These are phyloP conservation scores for Megathymus violae DNA, from an alignment of 1,140 invertebrate genomes.

Conservation along the genomic window DNA sequence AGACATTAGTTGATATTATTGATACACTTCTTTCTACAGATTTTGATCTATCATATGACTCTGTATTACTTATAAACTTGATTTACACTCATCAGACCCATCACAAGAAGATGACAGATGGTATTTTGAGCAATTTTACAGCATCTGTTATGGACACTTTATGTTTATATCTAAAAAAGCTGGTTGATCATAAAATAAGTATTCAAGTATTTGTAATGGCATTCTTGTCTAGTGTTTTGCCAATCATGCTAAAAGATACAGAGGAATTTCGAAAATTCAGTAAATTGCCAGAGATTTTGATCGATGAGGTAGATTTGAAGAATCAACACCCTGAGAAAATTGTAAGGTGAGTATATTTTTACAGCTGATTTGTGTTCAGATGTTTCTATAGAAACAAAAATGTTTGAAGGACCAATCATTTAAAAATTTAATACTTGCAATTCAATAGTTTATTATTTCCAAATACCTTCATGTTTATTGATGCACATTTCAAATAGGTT, in stretches of 20 bases:
- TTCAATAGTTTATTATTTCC: too few relatives aligned
- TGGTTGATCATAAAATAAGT: constrained; percentile 80
- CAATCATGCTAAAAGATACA: constrained; percentile 60
- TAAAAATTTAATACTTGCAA: too few relatives aligned
- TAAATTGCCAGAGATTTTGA: constrained; percentile 79
- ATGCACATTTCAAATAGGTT: too few relatives aligned
- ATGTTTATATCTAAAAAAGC: constrained; percentile 77
- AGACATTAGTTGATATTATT: constrained; percentile 86
- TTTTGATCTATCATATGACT: constrained; percentile 83
- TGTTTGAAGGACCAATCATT: too few relatives aligned
- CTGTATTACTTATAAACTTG: constrained; percentile 84
- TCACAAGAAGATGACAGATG: constrained; percentile 79
- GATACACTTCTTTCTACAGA: constrained; percentile 85
- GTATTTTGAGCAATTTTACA: constrained; percentile 81
- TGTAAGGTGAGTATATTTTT: constrained; percentile 77
- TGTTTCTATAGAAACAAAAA: too few relatives aligned
- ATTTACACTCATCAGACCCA: constrained; percentile 86
- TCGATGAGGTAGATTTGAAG: constrained; percentile 84
- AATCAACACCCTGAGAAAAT: constrained; percentile 74
- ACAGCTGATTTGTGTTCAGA: not conserved
- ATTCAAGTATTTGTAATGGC: constrained; percentile 83
- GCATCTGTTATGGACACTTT: constrained; percentile 77
- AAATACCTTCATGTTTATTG: too few relatives aligned
- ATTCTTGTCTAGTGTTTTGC: constrained; percentile 77
- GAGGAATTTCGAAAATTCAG: constrained; percentile 71